These are phyloP conservation scores for Ginglymostoma cirratum DNA, from an alignment of 2,113 vertebrate species.

Conservation along the genomic window DNA sequence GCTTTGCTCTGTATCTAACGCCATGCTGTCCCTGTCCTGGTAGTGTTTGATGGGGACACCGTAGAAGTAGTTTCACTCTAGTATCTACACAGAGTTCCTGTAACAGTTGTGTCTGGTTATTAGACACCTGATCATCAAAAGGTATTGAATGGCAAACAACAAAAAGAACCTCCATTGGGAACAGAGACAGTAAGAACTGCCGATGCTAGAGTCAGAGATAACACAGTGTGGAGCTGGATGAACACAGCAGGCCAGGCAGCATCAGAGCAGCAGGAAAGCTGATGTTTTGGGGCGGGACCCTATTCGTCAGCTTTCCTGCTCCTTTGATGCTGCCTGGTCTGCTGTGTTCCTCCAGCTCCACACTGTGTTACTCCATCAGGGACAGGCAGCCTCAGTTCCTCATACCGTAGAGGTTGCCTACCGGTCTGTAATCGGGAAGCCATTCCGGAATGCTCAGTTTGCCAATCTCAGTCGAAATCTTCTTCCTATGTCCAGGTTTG, in stretches of 20 bases:
- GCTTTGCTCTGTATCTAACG: no score
- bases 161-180: no score
- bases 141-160: not conserved
- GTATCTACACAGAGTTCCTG: not conserved
- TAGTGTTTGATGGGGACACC: not conserved
- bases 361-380: not conserved
- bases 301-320: no score
- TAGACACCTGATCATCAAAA: not conserved
- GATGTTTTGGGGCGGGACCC: no score
- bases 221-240: no score
- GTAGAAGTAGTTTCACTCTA: not conserved
- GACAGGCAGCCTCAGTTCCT: not conserved
- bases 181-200: no score
- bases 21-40: not conserved
- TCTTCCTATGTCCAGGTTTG: constrained; percentile 91
- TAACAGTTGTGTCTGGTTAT: not conserved
- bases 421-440: constrained; percentile 86
- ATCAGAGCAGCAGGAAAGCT: no score
- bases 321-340: no score
- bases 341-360: no score
- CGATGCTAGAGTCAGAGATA: no score
- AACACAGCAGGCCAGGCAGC: no score
- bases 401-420: constrained; percentile 49
- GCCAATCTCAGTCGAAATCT: constrained; percentile 84
- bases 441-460: constrained; percentile 85